Percentiles rank a stretch among this genome's conserved stretches.
These are phyloP conservation scores for Oryzias curvinotus DNA, from an alignment of 2,113 vertebrate genomes.

Conservation along the genomic window DNA sequence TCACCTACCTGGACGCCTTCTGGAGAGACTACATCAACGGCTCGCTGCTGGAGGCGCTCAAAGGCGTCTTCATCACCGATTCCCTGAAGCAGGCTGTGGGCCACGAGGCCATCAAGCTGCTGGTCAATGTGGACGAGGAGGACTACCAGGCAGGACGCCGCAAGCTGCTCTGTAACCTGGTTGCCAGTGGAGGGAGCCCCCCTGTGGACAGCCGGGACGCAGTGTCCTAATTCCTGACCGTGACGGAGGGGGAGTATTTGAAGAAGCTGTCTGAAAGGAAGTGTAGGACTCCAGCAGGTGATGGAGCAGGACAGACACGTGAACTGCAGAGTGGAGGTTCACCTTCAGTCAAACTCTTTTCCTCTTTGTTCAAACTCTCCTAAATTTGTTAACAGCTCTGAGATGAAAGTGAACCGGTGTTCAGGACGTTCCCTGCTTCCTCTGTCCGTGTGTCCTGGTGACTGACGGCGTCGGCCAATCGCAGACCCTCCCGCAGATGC, in stretches of 20 bases:
- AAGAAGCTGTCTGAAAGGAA: slow-evolving; percentile 36
- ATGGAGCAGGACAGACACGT: no score
- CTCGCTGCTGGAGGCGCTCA: slow-evolving; percentile 92
- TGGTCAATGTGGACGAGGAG: slow-evolving; percentile 97
- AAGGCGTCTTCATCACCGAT: slow-evolving; percentile 98
- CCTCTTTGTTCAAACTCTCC: no score
- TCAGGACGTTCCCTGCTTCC: no score
- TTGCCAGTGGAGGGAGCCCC: slow-evolving; percentile 65
- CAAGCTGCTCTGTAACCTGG: slow-evolving; percentile 93
- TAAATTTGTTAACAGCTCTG: no score
- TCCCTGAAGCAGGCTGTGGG: slow-evolving; percentile 96
- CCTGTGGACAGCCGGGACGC: slow-evolving; percentile 52
- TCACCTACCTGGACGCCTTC: slow-evolving; percentile 98
- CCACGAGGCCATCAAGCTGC: slow-evolving; percentile 95
- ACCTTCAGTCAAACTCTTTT: no score
- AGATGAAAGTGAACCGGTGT: no score
- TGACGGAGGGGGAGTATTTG: slow-evolving; percentile 27
- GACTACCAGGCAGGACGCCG: slow-evolving; percentile 93
- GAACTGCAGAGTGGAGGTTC: no score
- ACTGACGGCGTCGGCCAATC: no score
- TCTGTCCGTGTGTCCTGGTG: no score
- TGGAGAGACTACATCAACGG: slow-evolving; percentile 99
- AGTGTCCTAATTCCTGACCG: slow-evolving; percentile 44
- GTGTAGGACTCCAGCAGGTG: slow-evolving; percentile 20
- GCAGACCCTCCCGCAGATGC: no score